Evolutionary conservation across 2,888 invertebrate species (phyloP).

Genomic region (Hofmannophila pseudospretella): DNA sequence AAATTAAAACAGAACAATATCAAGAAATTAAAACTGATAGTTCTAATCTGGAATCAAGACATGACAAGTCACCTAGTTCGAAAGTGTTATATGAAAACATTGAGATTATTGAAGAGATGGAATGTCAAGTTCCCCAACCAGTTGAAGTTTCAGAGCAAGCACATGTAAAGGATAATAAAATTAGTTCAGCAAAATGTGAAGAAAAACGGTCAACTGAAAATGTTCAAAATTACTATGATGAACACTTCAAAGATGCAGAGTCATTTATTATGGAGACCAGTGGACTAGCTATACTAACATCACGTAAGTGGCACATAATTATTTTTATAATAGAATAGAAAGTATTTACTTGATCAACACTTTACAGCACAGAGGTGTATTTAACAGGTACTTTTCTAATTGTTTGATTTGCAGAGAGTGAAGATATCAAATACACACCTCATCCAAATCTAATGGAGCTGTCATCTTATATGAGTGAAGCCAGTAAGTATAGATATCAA

Average conservation of each 20-base stretch:
- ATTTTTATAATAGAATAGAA: background rate
- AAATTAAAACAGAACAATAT: constrained; percentile 20
- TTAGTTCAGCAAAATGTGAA: constrained; percentile 33
- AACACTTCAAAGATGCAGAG: constrained; percentile 87
- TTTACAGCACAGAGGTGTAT: no score
- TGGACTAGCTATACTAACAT: constrained; percentile 55
- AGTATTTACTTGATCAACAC: background rate
- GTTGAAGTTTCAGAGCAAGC: constrained; percentile 14
- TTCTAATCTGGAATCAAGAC: background rate
- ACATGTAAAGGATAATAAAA: constrained; percentile 27
- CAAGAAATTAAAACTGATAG: background rate
- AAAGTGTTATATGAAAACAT: constrained; percentile 31
- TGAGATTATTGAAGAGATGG: constrained; percentile 37
- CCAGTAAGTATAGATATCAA: constrained; percentile 46
- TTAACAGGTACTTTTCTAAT: no score
- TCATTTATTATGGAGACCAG: constrained; percentile 85
- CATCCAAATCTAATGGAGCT: constrained; percentile 69
- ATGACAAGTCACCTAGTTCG: constrained; percentile 10
- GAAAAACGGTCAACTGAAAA: constrained; percentile 45
- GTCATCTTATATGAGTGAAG: constrained; percentile 70
- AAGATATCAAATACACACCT: constrained; percentile 59
- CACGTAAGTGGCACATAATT: constrained; percentile 46
- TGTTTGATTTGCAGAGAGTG: constrained; percentile 46
- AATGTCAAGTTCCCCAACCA: constrained; percentile 28
- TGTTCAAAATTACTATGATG: constrained; percentile 74